Conservation (phyloP, 2,888 invertebrate species). For the Autographa gamma region DNA sequence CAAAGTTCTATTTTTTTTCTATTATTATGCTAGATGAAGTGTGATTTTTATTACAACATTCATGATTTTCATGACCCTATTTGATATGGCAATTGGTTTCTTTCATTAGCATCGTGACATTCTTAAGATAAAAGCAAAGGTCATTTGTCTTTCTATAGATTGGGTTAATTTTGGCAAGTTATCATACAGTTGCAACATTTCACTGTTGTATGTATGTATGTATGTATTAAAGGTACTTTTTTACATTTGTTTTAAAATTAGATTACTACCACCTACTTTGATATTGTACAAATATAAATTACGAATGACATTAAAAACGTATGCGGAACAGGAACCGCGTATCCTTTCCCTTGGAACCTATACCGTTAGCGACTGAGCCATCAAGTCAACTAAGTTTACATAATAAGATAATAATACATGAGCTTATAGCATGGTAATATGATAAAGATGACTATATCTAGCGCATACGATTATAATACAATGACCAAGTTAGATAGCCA, state of each 20-base stretch:
- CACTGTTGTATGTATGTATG: no score
- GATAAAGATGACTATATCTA: not conserved
- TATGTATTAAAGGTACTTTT: no score
- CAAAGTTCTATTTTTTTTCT: no score
- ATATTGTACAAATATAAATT: no score
- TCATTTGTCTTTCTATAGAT: not conserved
- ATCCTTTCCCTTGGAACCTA: no score
- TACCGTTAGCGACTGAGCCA: not conserved
- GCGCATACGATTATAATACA: not conserved
- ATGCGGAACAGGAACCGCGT: not conserved
- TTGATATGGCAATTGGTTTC: not conserved
- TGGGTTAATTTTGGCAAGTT: not conserved
- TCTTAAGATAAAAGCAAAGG: not conserved
- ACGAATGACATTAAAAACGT: no score
- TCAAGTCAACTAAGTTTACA: not conserved
- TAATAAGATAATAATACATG: not conserved
- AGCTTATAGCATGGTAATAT: constrained; percentile 4
- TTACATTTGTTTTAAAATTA: no score
- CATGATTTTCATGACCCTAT: not conserved
- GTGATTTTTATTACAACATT: not conserved
- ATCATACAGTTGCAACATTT: no score
- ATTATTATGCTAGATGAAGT: not conserved
- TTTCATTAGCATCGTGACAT: not conserved
- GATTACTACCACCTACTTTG: no score
- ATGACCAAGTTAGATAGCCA: constrained; percentile 57